phyloP scores from a whole-genome alignment of 92 coral and sea anemone species.

The Phenganax subtilis region DNA sequence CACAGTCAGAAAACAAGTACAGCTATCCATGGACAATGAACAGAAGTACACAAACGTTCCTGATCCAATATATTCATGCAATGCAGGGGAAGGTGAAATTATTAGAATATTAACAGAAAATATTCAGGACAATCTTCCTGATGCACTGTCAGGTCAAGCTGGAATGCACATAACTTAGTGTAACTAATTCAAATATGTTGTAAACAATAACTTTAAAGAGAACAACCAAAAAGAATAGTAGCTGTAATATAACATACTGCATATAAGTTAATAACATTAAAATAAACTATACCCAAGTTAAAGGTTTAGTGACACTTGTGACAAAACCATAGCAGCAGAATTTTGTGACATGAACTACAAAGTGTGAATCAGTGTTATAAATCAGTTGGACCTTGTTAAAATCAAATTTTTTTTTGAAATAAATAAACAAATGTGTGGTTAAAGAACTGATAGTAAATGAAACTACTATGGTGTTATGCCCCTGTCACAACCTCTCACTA shows the following conservation, averaged over 20 bases:
- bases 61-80: constrained; percentile 13
- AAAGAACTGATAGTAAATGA: not conserved
- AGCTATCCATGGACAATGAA: constrained; percentile 17
- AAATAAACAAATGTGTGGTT: not conserved
- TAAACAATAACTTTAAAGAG: not conserved
- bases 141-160: not conserved
- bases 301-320: not conserved
- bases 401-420: not conserved
- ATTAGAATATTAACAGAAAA: constrained; percentile 9
- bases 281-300: not conserved
- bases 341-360: not conserved
- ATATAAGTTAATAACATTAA: not conserved
- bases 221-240: not conserved
- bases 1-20: constrained; percentile 13
- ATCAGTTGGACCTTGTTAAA: not conserved
- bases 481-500: not conserved
- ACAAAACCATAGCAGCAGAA: not conserved
- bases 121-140: constrained; percentile 14
- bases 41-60: constrained; percentile 3
- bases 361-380: not conserved
- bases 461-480: not conserved
- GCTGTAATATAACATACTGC: not conserved
- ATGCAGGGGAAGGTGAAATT: not conserved
- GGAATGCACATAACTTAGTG: not conserved
- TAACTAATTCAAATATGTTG: not conserved